These are phyloP conservation scores for Botia almorhae DNA, from an alignment of 2,797 vertebrate genomes.

Conservation along the genomic window DNA sequence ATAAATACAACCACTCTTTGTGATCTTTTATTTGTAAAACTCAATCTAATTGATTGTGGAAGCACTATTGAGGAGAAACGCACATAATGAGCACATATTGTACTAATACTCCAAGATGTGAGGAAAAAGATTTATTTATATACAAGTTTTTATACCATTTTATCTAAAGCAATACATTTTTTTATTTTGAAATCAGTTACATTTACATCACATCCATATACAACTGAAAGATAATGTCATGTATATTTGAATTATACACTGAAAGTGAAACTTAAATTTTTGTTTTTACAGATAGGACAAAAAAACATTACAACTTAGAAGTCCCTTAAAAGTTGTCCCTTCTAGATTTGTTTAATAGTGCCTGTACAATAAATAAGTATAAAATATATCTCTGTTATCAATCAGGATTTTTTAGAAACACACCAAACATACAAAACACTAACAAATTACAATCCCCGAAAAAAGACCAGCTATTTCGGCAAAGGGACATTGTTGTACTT, in stretches of 20 bases:
- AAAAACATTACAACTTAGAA: slow-evolving; percentile 75
- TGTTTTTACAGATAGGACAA: slow-evolving; percentile 69
- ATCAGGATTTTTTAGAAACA: slow-evolving; percentile 79
- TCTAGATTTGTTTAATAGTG: slow-evolving; percentile 74
- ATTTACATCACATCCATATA: slow-evolving; percentile 74
- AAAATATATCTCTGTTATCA: slow-evolving; percentile 92
- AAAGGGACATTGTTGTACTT: slow-evolving; percentile 64
- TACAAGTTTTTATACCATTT: slow-evolving; percentile 68
- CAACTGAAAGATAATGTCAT: slow-evolving; percentile 65
- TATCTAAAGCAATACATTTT: slow-evolving; percentile 64
- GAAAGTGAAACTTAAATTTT: slow-evolving; percentile 56
- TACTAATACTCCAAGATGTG: slow-evolving; percentile 37
- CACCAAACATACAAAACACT: slow-evolving; percentile 85
- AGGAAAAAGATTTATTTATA: slow-evolving; percentile 72
- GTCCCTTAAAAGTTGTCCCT: slow-evolving; percentile 66
- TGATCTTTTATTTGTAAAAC: neutral
- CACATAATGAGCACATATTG: slow-evolving; percentile 7
- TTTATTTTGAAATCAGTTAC: slow-evolving; percentile 71
- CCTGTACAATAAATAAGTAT: slow-evolving; percentile 97
- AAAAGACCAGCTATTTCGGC: slow-evolving; percentile 95
- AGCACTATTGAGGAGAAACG: neutral
- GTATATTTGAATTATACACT: slow-evolving; percentile 66
- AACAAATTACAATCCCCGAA: slow-evolving; percentile 84
- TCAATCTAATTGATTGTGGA: neutral
- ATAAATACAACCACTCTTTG: neutral